Conservation (phyloP, 2,113 vertebrate species). For the Cynopterus brachyotis region DNA sequence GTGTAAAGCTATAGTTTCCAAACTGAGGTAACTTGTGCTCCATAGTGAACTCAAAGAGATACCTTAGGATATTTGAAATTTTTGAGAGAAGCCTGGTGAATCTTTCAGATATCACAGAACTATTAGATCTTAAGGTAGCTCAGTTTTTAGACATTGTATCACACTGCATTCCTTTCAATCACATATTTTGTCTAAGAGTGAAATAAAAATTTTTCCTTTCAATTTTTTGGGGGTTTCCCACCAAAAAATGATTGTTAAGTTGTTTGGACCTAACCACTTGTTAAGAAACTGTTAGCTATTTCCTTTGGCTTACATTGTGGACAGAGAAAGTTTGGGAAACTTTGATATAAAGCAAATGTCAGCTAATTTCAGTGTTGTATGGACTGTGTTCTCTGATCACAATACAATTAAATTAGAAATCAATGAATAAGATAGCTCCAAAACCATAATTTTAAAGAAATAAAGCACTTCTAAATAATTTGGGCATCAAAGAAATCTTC, state of each 20-base stretch:
- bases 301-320: neutral
- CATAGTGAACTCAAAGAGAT: neutral
- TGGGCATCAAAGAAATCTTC: neutral
- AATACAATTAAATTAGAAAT: slow-evolving; percentile 14
- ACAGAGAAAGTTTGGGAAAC: neutral
- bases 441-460: neutral
- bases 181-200: neutral
- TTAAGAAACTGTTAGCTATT: neutral
- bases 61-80: neutral
- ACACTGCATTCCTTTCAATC: neutral
- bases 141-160: neutral
- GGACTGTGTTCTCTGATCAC: neutral
- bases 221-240: neutral
- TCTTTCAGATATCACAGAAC: neutral
- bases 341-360: neutral
- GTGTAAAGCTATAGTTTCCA: neutral
- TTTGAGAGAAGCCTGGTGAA: neutral
- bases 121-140: neutral
- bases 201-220: slow-evolving; percentile 2
- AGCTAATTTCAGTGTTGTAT: neutral
- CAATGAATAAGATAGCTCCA: neutral
- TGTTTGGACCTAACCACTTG: neutral
- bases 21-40: neutral
- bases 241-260: neutral
- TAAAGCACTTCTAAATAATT: neutral